Percentiles rank a stretch among this genome's conserved stretches.
phyloP scores from a whole-genome alignment of 2,113 vertebrate genomes.

The human region GRCh38 chr6:19176001-19176500 shows the following conservation, averaged over 20 bases:
- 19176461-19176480: too few relatives aligned
- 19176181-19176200: not conserved
- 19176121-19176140: not conserved
- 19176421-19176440: too few relatives aligned
- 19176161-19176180: not conserved
- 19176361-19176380: too few relatives aligned
- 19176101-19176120: not conserved
- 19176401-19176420: too few relatives aligned
- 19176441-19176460: too few relatives aligned
- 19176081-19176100: not conserved
- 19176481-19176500: too few relatives aligned
- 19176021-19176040: not conserved
- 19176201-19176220: not conserved
- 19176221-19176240: not conserved
- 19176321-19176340: not conserved
- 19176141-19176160: slow-evolving; percentile 1
- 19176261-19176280: not conserved
- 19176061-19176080: slow-evolving; percentile 3
- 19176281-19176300: slow-evolving; percentile 3
- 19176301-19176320: not conserved
- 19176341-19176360: not conserved
- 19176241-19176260: slow-evolving; percentile 27
- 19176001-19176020: not conserved
- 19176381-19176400: too few relatives aligned
- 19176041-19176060: not conserved